phyloP scores from a whole-genome alignment of 2,113 vertebrate species.

The Verasper variegatus region DNA sequence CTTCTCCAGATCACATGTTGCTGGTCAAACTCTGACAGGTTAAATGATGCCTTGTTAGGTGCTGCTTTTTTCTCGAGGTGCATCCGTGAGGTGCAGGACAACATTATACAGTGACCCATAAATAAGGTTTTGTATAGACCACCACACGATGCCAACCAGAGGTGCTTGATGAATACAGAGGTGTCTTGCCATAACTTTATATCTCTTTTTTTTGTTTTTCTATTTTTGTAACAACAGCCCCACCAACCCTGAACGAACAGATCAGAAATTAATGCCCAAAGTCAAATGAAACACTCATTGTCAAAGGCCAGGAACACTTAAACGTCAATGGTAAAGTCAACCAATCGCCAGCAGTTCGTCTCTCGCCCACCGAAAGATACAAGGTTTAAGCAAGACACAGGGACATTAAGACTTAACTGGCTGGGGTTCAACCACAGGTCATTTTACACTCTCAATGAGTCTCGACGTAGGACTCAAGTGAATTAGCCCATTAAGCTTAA shows the following conservation, averaged over 20 bases:
- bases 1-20: background rate
- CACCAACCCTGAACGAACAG: slow-evolving; percentile 2
- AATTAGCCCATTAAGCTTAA: slow-evolving; percentile 65
- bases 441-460: slow-evolving; percentile 35
- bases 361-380: slow-evolving; percentile 10
- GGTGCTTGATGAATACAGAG: slow-evolving; percentile 17
- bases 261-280: slow-evolving; percentile 14
- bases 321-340: slow-evolving; percentile 22
- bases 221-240: background rate
- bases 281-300: slow-evolving; percentile 18
- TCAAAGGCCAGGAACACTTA: slow-evolving; percentile 33
- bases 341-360: slow-evolving; percentile 4
- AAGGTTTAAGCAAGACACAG: slow-evolving; percentile 54
- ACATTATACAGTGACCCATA: slow-evolving; percentile 45
- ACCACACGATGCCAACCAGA: slow-evolving; percentile 31
- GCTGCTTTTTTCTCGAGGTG: slow-evolving; percentile 39
- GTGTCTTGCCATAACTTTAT: slow-evolving; percentile 35
- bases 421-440: slow-evolving; percentile 61
- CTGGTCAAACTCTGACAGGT: slow-evolving; percentile 49
- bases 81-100: slow-evolving; percentile 59
- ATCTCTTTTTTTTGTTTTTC: background rate
- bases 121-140: slow-evolving; percentile 31
- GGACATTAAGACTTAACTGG: slow-evolving; percentile 50
- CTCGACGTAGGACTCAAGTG: slow-evolving; percentile 54
- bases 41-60: slow-evolving; percentile 35